These are phyloP conservation scores for Cephalopholis sonnerati DNA, from an alignment of 2,113 vertebrate genomes.

Conservation along the genomic window DNA sequence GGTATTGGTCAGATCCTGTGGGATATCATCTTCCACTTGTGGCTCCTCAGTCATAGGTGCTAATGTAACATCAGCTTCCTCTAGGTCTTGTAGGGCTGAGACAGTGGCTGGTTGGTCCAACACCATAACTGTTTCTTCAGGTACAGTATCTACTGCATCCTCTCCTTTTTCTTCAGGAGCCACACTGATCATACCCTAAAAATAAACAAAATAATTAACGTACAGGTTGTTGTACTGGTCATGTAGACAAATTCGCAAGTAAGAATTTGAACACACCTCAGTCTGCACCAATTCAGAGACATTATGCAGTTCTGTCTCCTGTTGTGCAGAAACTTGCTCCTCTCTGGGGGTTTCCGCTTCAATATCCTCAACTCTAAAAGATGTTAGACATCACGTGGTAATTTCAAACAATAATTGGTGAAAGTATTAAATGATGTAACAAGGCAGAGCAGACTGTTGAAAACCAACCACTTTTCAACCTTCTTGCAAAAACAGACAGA, in stretches of 20 bases:
- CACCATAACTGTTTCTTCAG: neutral
- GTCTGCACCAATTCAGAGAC: slow-evolving; percentile 8
- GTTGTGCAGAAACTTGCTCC: slow-evolving; percentile 12
- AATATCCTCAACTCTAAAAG: slow-evolving; percentile 71
- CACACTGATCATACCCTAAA: slow-evolving; percentile 37
- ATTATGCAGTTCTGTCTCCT: neutral
- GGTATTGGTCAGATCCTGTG: neutral
- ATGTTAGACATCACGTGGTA: neutral
- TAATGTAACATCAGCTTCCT: slow-evolving; percentile 7
- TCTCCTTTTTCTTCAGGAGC: slow-evolving; percentile 7
- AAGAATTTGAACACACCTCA: slow-evolving; percentile 24
- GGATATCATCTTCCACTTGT: neutral
- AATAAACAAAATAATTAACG: neutral
- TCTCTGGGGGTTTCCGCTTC: slow-evolving; percentile 55
- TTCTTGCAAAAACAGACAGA: neutral
- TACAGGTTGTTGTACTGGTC: neutral
- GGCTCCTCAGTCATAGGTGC: slow-evolving; percentile 4
- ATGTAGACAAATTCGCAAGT: neutral
- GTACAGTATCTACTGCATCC: neutral
- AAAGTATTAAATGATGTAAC: neutral
- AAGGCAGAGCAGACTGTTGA: neutral
- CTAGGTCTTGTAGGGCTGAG: slow-evolving; percentile 1
- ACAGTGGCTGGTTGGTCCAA: slow-evolving; percentile 1
- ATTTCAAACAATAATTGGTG: neutral
- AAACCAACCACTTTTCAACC: neutral